Evolutionary conservation across 2,888 invertebrate species (phyloP), one percentile per base, ranked within the genome.

Genomic region (Lampropteryx suffumata): DNA sequence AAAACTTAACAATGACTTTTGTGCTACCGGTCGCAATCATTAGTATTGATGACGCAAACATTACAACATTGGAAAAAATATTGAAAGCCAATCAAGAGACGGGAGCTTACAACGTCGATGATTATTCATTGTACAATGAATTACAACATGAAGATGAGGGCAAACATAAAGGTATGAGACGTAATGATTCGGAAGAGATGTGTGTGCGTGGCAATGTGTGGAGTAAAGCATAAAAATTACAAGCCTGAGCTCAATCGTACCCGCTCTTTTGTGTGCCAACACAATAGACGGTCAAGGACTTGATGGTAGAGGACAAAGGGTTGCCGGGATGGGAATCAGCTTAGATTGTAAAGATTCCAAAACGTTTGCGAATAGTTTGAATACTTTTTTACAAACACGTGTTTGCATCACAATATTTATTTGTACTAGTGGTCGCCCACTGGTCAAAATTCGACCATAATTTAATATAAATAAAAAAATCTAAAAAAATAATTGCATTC

Each of bases 101-200:
- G 57, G 61, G 52, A 61, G 67, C 72, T 63, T 59, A 73, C 67
- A 73, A 72, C 71, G 67, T 70, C 76, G 70, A 74, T 76, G 69
- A 73, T 71, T 71, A 78, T 51, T 51, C 51, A 82, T 75, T 74
- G 71, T 73, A 83, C 80, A 82, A 82, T 79, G 76, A 78, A 73
- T 76, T 76, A 79, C 80, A 77, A 79, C 46, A 84, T 81, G 83
- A 83, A 84, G 56, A 58, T 73, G 74, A 74, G 71, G 78, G 73
- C 67, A 73, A 64, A 76, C 76, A 87, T 81, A 89, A 87, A 84
- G 77, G 81, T 79, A 79, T 76, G 73, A 81, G 78, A 79, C 79
- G 83, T 90, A 90, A 90, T 90, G 89, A 89, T 85, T 88, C 78
- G 89, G 87, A 89, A 89, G 83, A 79, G 81, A 84, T 84, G 80